These are phyloP conservation scores for Pelecanoides urinatrix DNA, from an alignment of 2,113 vertebrate species.

Conservation along the genomic window DNA sequence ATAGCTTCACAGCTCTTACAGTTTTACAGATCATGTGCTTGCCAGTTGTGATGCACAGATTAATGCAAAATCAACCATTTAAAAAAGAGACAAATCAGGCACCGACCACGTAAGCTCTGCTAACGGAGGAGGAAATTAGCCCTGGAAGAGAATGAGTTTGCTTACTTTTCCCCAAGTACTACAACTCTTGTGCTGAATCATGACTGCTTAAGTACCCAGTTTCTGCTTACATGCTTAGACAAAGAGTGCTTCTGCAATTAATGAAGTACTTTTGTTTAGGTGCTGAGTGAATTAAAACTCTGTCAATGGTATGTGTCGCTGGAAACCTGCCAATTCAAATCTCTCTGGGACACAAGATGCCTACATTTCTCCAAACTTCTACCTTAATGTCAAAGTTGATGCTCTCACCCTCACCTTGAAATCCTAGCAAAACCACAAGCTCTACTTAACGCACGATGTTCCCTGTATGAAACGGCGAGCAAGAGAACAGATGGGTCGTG, in stretches of 20 bases:
- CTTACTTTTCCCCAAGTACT: not conserved
- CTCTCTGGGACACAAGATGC: not conserved
- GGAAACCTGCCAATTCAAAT: not conserved
- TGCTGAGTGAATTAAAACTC: not conserved
- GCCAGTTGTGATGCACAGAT: not conserved
- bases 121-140: not conserved
- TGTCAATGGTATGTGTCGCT: not conserved
- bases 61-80: not conserved
- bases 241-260: not conserved
- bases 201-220: not conserved
- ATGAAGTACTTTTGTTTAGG: not conserved
- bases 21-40: not conserved
- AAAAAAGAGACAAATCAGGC: not conserved
- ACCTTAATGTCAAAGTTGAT: not conserved
- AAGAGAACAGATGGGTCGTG: fast-evolving
- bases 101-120: not conserved
- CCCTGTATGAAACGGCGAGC: not conserved
- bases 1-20: not conserved
- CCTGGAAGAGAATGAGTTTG: not conserved
- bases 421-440: not conserved
- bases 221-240: not conserved
- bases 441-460: not conserved
- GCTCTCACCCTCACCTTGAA: not conserved
- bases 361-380: not conserved
- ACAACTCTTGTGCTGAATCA: not conserved